Evolutionary conservation across 2,797 vertebrate species (phyloP).

Genomic region (Phataginus tetradactyla): DNA sequence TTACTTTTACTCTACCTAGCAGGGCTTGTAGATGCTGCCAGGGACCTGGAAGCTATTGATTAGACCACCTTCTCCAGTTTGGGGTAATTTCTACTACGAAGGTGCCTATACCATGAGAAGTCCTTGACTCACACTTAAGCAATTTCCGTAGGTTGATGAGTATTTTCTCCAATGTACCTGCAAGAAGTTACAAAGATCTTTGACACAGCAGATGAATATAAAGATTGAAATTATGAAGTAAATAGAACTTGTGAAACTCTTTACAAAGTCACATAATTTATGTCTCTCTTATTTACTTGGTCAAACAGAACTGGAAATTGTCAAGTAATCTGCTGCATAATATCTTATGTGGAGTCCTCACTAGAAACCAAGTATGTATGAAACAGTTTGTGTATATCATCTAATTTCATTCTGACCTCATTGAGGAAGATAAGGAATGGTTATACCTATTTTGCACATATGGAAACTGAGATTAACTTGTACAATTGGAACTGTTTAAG

Average conservation of each 20-base stretch:
- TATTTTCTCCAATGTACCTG: background rate
- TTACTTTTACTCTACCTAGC: background rate
- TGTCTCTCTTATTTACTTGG: conserved; percentile 15
- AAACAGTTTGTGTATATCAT: background rate
- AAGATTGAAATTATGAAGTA: background rate
- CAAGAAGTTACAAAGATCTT: background rate
- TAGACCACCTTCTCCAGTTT: background rate
- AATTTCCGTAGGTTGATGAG: background rate
- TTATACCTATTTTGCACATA: background rate
- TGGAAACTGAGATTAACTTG: background rate
- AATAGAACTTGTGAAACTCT: background rate
- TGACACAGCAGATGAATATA: background rate
- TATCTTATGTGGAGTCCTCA: background rate
- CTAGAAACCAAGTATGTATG: background rate
- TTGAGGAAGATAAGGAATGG: background rate
- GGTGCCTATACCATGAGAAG: background rate
- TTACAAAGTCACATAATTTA: background rate
- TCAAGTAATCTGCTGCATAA: background rate
- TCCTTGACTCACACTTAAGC: background rate
- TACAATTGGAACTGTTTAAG: background rate
- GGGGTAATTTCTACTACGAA: background rate
- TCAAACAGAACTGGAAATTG: background rate
- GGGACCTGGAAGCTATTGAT: background rate
- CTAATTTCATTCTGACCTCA: background rate
- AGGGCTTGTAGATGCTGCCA: background rate